Evolutionary conservation across 1,140 invertebrate species (phyloP).

Genomic region (Drosophila seguyi): DNA sequence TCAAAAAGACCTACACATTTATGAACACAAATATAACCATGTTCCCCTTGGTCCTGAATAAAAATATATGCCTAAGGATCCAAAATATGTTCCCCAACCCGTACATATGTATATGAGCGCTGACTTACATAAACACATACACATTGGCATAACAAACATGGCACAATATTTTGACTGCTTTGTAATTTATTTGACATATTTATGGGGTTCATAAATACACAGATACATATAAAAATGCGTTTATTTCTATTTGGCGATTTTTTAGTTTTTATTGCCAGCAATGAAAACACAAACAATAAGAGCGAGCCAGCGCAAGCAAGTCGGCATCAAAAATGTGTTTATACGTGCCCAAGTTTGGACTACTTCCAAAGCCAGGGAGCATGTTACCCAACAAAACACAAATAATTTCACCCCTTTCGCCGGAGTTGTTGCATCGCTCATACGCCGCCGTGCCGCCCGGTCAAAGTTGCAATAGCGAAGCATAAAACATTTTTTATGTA

Average conservation of each 20-base stretch:
- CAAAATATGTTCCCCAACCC: constrained; percentile 14
- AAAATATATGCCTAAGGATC: constrained; percentile 6
- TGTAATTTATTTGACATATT: constrained; percentile 82
- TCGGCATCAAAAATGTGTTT: constrained; percentile 60
- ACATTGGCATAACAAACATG: constrained; percentile 56
- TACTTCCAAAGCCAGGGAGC: constrained; percentile 57
- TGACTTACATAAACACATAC: background rate
- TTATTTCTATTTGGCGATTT: constrained; percentile 79
- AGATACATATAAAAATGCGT: constrained; percentile 77
- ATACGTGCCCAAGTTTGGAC: constrained; percentile 72
- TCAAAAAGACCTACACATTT: background rate
- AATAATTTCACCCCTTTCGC: constrained; percentile 7
- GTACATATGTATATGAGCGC: background rate
- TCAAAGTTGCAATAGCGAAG: constrained; percentile 78
- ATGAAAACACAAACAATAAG: constrained; percentile 49
- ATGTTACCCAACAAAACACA: constrained; percentile 41
- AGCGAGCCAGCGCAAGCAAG: constrained; percentile 31
- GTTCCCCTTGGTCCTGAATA: background rate
- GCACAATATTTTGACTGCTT: constrained; percentile 81
- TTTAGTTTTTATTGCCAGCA: constrained; percentile 70
- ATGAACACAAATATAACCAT: constrained; percentile 1
- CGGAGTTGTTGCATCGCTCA: constrained; percentile 52
- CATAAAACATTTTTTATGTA: constrained; percentile 82
- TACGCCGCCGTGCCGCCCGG: constrained; percentile 56
- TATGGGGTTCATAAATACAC: constrained; percentile 82